Conservation (phyloP, 2,888 invertebrate species). For the Sminthurinus aureus region DNA sequence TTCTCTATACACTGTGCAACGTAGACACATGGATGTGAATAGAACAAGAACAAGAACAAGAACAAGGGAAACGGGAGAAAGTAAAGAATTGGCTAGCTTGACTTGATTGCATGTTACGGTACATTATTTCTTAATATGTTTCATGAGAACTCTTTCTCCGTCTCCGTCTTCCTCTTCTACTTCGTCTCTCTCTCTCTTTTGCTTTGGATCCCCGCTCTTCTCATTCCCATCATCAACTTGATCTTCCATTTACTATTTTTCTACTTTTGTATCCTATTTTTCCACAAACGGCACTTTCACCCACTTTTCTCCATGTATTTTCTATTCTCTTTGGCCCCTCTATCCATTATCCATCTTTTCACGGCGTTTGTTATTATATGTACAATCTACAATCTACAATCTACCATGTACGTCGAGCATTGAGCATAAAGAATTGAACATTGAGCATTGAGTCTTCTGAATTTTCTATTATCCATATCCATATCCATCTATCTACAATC, state of each 20-base stretch:
- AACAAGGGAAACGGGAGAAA: conserved; percentile 5
- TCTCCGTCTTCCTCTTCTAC: conserved; percentile 22
- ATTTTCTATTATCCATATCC: too few species aligned
- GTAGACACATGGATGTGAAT: background rate
- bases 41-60: background rate
- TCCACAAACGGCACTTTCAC: conserved; percentile 13
- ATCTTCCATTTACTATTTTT: conserved; percentile 6
- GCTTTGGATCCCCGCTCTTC: conserved; percentile 18
- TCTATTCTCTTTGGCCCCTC: background rate
- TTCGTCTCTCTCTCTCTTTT: conserved; percentile 26
- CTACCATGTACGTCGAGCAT: too few species aligned
- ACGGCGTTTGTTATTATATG: too few species aligned
- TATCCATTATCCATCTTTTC: too few species aligned
- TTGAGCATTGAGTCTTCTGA: too few species aligned
- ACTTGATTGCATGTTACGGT: conserved; percentile 46
- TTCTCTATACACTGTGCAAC: background rate
- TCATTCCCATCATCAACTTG: conserved; percentile 26
- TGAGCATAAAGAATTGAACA: too few species aligned
- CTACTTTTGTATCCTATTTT: background rate
- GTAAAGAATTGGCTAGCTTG: conserved; percentile 9
- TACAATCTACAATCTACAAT: too few species aligned
- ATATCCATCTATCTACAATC: too few species aligned
- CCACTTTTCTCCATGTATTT: background rate
- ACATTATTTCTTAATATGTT: conserved; percentile 44
- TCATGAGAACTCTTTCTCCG: conserved; percentile 39